Conservation (phyloP, 1,140 invertebrate genomes). For the Brachionus calyciflorus region DNA sequence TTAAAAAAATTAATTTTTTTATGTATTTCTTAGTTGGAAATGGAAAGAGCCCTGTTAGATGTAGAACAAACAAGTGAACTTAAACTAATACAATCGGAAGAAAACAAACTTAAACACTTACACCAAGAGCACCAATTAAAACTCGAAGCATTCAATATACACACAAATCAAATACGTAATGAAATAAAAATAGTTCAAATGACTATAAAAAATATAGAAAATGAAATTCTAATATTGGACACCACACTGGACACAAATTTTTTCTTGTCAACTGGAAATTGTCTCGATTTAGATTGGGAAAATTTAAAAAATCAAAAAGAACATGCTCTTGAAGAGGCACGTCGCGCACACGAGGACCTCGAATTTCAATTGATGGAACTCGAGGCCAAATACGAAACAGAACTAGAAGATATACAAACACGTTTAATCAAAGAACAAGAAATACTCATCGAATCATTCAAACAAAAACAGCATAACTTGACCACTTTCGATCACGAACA, state of each 20-base stretch:
- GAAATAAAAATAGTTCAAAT: constrained; percentile 38
- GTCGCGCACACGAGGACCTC: constrained; percentile 26
- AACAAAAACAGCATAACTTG: background rate
- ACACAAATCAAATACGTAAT: constrained; percentile 40
- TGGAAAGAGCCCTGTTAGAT: constrained; percentile 42
- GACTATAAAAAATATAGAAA: constrained; percentile 35
- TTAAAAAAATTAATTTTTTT: no score
- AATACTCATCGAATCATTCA: constrained; percentile 26
- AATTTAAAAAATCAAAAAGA: constrained; percentile 5
- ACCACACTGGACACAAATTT: constrained; percentile 25
- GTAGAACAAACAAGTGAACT: constrained; percentile 40
- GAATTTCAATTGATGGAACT: constrained; percentile 47
- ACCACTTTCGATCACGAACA: constrained; percentile 22
- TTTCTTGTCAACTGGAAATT: background rate
- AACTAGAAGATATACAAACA: constrained; percentile 43
- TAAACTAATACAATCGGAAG: constrained; percentile 23
- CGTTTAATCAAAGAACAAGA: constrained; percentile 32
- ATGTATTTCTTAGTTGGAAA: constrained; percentile 19
- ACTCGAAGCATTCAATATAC: constrained; percentile 18
- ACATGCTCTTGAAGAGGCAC: constrained; percentile 17
- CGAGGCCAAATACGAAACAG: constrained; percentile 35
- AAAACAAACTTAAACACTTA: constrained; percentile 21
- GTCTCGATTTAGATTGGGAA: background rate
- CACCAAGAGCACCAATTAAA: constrained; percentile 29
- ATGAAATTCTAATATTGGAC: constrained; percentile 38